phyloP scores from a whole-genome alignment of 2,113 vertebrate species.

The Oxyruncus cristatus region DNA sequence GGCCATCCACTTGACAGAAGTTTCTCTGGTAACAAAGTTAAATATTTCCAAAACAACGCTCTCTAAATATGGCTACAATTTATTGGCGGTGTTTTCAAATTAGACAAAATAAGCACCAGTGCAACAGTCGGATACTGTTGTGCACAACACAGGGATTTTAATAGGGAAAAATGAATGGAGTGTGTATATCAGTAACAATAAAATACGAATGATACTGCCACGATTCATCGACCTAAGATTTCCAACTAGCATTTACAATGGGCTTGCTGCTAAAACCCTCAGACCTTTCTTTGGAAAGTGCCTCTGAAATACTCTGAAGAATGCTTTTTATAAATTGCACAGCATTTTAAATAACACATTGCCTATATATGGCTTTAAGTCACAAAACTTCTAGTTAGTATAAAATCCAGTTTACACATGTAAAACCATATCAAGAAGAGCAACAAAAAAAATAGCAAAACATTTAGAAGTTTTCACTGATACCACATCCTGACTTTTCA shows the following conservation, averaged over 20 bases:
- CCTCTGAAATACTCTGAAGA: slow-evolving; percentile 3
- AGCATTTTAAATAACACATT: not conserved
- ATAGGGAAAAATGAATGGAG: slow-evolving; percentile 18
- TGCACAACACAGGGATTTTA: not conserved
- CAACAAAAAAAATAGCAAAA: not conserved
- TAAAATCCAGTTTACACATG: not conserved
- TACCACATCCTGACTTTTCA: not conserved
- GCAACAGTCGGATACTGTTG: not conserved
- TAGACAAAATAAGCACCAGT: slow-evolving; percentile 30
- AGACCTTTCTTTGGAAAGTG: slow-evolving; percentile 21
- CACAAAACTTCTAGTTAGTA: not conserved
- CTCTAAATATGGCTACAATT: slow-evolving; percentile 19
- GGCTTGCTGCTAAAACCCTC: not conserved
- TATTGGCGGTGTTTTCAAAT: slow-evolving; percentile 33
- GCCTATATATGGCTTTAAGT: not conserved
- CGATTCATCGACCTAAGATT: not conserved
- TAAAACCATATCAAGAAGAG: not conserved
- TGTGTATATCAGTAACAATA: not conserved
- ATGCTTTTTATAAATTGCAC: slow-evolving; percentile 35
- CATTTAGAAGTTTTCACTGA: not conserved
- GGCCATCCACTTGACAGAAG: not conserved
- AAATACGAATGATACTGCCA: not conserved
- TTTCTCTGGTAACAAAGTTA: slow-evolving; percentile 66
- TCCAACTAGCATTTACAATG: not conserved
- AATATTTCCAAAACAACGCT: slow-evolving; percentile 62